Base-by-base conservation (phyloP, 1,140 invertebrate genomes). In the Drosophila yakuba region DNA sequence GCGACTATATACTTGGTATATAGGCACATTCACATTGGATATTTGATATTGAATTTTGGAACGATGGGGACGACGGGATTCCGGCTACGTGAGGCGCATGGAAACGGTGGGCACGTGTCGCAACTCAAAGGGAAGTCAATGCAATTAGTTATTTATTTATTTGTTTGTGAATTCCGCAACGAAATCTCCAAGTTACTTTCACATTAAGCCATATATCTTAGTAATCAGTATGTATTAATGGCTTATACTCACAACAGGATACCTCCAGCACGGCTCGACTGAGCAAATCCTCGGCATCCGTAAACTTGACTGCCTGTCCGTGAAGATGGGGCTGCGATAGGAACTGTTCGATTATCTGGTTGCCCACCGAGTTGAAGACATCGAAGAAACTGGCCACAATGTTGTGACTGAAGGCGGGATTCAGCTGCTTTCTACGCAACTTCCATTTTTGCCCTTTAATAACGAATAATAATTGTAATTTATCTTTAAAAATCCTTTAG, bases 371-470 rank as follows among this genome's bases (percentile, higher is more conserved):
- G 43, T 91, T 91, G 52, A 91, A 91, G 0, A 85, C 81, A 62
- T 83, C 80, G 28, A 91, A 90, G 54, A 91, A 91, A 28, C 84
- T 85, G 25, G 80, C 39, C 41, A 91, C 84, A 20, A 91, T 84
- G 36, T 80, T 83, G n/a, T 90, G 83, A 45, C 85, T 85, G 36
- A 91, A 91, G 51, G 90, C 86, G 1, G 90, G 90, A 84, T 91
- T 91, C 7, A 91, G 51, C 45, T 91, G 90, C 48, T 91, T 85
- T 32, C 90, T 76, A 3, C 90, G 90, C 17, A 85, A 58, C 50
- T 91, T 91, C 90, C 90, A 91, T 32, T 81, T 76, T 32, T 88
- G 81, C 6, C 88, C 90, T 89, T 36, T 25, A 71, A 54, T 12
- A 2, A 17, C 8, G 11, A 20, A 25, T 4, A 25, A 4, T 0